phyloP scores from a whole-genome alignment of 2,113 vertebrate genomes.

The Stictonetta naevosa region DNA sequence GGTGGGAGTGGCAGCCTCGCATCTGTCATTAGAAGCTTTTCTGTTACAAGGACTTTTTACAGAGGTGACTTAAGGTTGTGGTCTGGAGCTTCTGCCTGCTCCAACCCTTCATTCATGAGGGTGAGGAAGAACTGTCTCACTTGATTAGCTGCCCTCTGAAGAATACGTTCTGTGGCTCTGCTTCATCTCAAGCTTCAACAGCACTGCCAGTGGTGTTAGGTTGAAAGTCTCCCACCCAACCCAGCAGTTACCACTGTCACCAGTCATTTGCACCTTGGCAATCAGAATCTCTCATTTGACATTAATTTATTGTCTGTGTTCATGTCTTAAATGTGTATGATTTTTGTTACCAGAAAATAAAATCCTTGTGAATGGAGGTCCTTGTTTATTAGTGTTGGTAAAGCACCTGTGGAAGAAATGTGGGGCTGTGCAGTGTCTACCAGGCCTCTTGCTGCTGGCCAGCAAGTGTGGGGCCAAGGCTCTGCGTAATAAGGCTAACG shows the following conservation, averaged over 20 bases:
- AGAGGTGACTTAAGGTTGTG: not conserved
- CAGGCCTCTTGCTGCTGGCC: not conserved
- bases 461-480: not conserved
- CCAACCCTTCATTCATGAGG: not conserved
- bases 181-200: constrained; percentile 8
- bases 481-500: not conserved
- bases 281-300: constrained; percentile 25
- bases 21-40: not conserved
- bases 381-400: not conserved
- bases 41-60: not conserved
- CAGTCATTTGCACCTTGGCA: constrained; percentile 30
- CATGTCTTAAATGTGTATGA: constrained; percentile 22
- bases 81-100: not conserved
- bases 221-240: not conserved
- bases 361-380: not conserved
- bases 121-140: not conserved
- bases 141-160: not conserved
- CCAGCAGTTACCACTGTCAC: not conserved
- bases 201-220: not conserved
- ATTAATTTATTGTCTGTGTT: constrained; percentile 74
- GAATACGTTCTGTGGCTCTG: not conserved
- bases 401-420: not conserved
- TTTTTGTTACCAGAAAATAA: constrained; percentile 62
- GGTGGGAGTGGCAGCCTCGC: not conserved
- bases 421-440: not conserved